phyloP scores from a whole-genome alignment of 2,797 vertebrate species.

The Peromyscus aztecus region DNA sequence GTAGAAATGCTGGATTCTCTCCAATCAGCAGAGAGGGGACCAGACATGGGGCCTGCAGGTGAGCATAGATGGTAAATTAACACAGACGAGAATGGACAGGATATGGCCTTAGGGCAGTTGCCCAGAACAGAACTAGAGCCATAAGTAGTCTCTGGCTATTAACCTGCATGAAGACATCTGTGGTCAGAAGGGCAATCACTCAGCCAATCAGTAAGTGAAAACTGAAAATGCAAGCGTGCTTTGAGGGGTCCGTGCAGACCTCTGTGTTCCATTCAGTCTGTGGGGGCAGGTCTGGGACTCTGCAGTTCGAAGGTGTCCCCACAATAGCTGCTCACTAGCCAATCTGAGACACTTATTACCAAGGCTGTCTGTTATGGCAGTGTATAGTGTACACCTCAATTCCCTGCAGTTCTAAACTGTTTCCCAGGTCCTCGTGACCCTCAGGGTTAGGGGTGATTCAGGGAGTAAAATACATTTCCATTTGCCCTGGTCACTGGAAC shows the following conservation, averaged over 20 bases:
- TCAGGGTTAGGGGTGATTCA: background rate
- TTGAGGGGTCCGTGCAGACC: background rate
- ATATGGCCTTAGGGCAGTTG: background rate
- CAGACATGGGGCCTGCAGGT: too few species aligned
- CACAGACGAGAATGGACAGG: rapidly evolving
- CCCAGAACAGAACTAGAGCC: background rate
- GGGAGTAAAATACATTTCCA: background rate
- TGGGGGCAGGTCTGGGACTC: background rate
- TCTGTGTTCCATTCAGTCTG: background rate
- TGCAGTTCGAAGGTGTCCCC: rapidly evolving
- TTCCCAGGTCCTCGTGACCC: background rate
- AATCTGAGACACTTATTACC: background rate
- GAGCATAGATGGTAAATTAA: background rate
- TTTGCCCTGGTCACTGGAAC: background rate
- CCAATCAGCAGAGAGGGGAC: background rate
- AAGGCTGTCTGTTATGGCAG: rapidly evolving
- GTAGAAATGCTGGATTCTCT: background rate
- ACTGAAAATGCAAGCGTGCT: background rate
- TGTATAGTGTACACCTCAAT: background rate
- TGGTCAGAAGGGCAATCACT: background rate
- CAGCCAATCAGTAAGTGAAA: background rate
- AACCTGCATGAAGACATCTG: background rate
- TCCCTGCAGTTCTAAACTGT: background rate
- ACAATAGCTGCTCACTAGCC: background rate
- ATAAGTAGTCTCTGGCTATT: background rate